phyloP scores from a whole-genome alignment of 2,113 vertebrate species.

The Theropithecus gelada region DNA sequence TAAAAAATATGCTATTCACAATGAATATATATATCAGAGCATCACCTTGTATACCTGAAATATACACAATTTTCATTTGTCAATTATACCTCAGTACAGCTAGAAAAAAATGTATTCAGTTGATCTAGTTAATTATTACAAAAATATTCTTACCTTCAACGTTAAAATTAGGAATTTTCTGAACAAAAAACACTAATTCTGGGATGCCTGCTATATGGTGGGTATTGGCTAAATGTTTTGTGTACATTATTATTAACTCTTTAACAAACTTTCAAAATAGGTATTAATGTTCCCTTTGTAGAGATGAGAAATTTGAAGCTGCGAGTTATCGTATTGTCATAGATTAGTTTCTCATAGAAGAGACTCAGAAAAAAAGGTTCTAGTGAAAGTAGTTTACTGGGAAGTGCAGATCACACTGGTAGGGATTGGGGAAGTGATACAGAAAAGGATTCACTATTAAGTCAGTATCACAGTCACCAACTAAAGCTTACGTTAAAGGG shows the following conservation, averaged over 20 bases:
- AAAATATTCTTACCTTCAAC: not conserved
- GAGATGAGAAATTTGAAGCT: no score
- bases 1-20: no score
- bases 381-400: not conserved
- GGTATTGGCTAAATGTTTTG: not conserved
- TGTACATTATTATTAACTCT: not conserved
- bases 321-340: not conserved
- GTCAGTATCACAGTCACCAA: not conserved
- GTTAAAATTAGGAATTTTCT: not conserved
- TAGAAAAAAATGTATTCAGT: no score
- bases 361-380: not conserved
- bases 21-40: no score
- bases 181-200: not conserved
- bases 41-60: no score
- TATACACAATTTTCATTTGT: no score
- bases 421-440: not conserved
- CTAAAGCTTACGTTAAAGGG: not conserved
- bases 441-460: not conserved
- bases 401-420: not conserved
- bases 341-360: not conserved
- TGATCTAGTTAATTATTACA: not conserved
- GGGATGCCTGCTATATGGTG: not conserved
- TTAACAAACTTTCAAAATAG: not conserved
- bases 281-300: not conserved
- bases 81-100: no score